A percentile compares a stretch with the other conserved stretches of the same genome.
Evolutionary conservation across 2,113 vertebrate genomes (phyloP).

Genomic region (Dolichotis patagonum): DNA sequence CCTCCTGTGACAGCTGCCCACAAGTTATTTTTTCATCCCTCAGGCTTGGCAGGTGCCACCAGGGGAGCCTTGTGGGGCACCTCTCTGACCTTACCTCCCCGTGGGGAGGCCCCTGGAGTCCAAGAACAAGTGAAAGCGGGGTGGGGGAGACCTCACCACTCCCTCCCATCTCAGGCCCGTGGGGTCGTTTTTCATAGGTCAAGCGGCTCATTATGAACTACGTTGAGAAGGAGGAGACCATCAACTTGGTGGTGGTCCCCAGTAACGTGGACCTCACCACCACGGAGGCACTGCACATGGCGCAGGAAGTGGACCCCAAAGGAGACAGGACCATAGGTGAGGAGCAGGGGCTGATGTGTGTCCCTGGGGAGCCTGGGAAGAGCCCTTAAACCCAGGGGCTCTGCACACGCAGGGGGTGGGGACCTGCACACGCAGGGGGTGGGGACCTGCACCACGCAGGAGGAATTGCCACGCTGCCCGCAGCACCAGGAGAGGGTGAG

Average conservation of each 20-base stretch:
- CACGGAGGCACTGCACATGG: conserved; percentile 95
- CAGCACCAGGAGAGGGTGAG: not conserved
- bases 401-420: fast-evolving
- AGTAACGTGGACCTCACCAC: conserved; percentile 95
- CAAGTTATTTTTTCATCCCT: not conserved
- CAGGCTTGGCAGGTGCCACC: not conserved
- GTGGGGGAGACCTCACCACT: not conserved
- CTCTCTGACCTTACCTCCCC: not conserved
- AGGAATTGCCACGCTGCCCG: not conserved
- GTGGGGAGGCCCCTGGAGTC: not conserved
- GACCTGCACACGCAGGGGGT: fast-evolving
- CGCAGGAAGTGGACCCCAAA: conserved; percentile 90
- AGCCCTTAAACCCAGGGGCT: fast-evolving
- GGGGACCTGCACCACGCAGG: not conserved
- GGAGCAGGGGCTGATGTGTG: not conserved
- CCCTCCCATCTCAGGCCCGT: not conserved
- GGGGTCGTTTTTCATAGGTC: conserved; percentile 86
- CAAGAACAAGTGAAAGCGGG: not conserved
- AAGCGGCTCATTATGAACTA: conserved; percentile 89
- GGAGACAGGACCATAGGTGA: conserved; percentile 94
- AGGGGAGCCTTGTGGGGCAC: fast-evolving
- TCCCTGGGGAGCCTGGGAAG: not conserved
- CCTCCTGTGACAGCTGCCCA: not conserved
- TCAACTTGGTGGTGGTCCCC: conserved; percentile 93
- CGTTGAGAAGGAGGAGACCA: conserved; percentile 91